Base-by-base conservation (phyloP, 1,140 invertebrate genomes). In the Contarinia nasturtii region DNA sequence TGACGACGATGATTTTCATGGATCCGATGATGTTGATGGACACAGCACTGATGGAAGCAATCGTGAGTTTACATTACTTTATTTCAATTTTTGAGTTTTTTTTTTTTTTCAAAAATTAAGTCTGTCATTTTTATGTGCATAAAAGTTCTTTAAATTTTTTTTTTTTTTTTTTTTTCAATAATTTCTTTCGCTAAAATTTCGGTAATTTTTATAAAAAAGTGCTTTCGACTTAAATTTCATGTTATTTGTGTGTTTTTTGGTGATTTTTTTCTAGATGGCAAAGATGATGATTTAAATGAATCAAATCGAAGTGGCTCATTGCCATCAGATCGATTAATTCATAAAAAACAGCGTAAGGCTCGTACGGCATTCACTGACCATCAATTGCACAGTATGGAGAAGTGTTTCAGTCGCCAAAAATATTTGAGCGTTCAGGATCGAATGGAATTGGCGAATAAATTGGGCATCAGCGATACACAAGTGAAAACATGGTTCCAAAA, bases 401-500 rank as follows among this genome's bases (percentile, higher is more conserved):
- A 89, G 62, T 91, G 83, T 51, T 97, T 96, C 67, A 90, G 95
- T 61, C 68, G 87, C 52, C 91, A 95, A 67, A 96, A 96, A 65
- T 96, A 97, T 70, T 75, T 97, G 14, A 91, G 86, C 56, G 92
- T 97, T 11, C 90, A 95, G 59, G 92, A 96, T 60, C 71, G 92
- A 50, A 93, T 95, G 87, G 90, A 95, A 68, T 66, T 97, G 45
- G 92, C 92, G 0, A 83, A 87, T 17, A 89, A 91, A 63, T 72
- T 96, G 21, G 85, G 86, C 51, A 74, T 97, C 21, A 90, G 85
- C 1, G 92, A 97, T 63, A 96, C 92, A 5, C 92, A 97, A 75
- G 91, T 96, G 52, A 96, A 96, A 66, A 95, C 91, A 46, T 96
- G 91, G 91, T 96, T 95, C 66, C 91, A 96, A 67, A 95, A 96